Percentiles rank a stretch among this genome's conserved stretches.
These are phyloP conservation scores for Sarcophaga bullata DNA, from an alignment of 1,140 invertebrate genomes.

Conservation along the genomic window DNA sequence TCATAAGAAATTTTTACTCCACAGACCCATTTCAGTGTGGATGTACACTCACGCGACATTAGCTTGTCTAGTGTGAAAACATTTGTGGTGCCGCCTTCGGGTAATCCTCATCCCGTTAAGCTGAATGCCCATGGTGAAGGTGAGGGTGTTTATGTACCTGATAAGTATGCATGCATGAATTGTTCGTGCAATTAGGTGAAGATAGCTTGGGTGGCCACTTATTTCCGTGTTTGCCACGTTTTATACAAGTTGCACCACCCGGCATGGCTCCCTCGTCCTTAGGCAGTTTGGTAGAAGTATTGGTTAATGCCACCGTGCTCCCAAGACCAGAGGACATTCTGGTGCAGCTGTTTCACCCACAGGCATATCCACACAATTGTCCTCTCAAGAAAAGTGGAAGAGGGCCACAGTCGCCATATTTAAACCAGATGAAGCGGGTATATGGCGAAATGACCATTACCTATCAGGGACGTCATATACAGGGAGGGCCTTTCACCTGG, in stretches of 20 bases:
- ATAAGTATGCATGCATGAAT: conserved; percentile 92
- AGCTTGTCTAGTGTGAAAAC: conserved; percentile 81
- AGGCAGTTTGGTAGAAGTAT: conserved; percentile 93
- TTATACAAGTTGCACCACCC: conserved; percentile 85
- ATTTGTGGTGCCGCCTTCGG: conserved; percentile 84
- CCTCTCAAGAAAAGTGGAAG: conserved; percentile 80
- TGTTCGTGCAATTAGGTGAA: conserved; percentile 73
- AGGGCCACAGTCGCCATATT: conserved; percentile 93
- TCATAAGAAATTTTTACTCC: not conserved
- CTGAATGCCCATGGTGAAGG: conserved; percentile 77
- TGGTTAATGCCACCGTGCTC: conserved; percentile 88
- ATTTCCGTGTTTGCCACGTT: conserved; percentile 87
- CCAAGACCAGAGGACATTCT: conserved; percentile 83
- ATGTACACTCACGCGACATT: conserved; percentile 81
- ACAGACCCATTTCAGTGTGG: conserved; percentile 84
- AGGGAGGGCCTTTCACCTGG: conserved; percentile 97
- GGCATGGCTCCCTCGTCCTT: conserved; percentile 95
- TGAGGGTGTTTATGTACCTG: conserved; percentile 86
- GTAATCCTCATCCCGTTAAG: conserved; percentile 71
- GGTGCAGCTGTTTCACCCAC: conserved; percentile 91
- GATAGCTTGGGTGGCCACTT: conserved; percentile 74
- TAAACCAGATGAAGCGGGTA: conserved; percentile 94
- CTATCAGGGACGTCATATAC: conserved; percentile 95
- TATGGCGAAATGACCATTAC: conserved; percentile 96
- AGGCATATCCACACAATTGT: conserved; percentile 79